Percentiles rank a stretch among this genome's conserved stretches.
Evolutionary conservation across 1,140 invertebrate genomes (phyloP).

Genomic region (Aphaenogaster ashmeadi): DNA sequence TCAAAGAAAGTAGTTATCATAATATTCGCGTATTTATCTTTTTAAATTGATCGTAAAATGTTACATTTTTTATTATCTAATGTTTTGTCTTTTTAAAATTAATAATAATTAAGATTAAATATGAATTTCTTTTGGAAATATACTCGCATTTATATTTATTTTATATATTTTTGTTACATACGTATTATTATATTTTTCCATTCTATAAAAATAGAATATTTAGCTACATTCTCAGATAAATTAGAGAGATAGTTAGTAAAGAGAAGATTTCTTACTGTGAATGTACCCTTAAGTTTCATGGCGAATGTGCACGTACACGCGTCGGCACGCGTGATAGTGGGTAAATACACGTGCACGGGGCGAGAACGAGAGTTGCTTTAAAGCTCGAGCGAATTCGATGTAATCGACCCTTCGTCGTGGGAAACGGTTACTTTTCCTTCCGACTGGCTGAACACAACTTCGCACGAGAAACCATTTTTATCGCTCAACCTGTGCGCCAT

Average conservation of each 20-base stretch:
- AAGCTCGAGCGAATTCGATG: constrained; percentile 51
- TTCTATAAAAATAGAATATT: background rate
- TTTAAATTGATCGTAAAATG: background rate
- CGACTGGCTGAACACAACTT: constrained; percentile 48
- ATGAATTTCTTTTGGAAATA: background rate
- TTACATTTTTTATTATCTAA: background rate
- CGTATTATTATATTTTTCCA: background rate
- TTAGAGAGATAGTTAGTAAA: background rate
- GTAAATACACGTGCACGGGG: constrained; percentile 26
- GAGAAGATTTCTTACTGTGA: constrained; percentile 17
- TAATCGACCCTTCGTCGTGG: constrained; percentile 62
- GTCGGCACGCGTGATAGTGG: background rate
- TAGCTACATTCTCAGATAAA: background rate
- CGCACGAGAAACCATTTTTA: constrained; percentile 45
- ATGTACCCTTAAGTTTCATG: constrained; percentile 28
- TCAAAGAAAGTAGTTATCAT: background rate
- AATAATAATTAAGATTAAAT: background rate
- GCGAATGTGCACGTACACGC: background rate
- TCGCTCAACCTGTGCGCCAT: constrained; percentile 23
- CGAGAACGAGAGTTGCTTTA: constrained; percentile 65
- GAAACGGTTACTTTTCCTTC: constrained; percentile 62
- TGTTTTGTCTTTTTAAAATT: background rate
- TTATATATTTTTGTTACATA: background rate
- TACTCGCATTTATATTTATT: background rate
- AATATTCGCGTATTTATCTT: background rate